Percentiles rank a stretch among this genome's conserved stretches.
phyloP scores from a whole-genome alignment of 2,888 invertebrate species.

The Osmoderma eremita region DNA sequence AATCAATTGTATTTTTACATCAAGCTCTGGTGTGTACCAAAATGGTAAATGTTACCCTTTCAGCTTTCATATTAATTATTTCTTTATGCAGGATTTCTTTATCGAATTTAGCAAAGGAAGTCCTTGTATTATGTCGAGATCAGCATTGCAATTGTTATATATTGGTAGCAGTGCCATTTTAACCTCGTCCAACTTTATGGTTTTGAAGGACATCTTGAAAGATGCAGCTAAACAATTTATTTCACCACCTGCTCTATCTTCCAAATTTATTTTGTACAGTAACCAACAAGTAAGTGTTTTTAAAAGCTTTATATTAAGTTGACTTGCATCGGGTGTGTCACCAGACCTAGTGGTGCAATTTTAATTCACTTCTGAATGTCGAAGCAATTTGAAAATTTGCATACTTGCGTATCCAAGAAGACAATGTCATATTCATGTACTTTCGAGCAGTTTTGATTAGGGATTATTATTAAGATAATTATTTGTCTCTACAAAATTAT shows the following conservation, averaged over 20 bases:
- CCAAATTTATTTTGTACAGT: constrained; percentile 74
- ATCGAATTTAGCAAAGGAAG: constrained; percentile 88
- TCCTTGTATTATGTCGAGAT: constrained; percentile 92
- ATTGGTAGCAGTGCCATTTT: constrained; percentile 65
- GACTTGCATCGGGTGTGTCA: too few species aligned
- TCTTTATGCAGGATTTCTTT: constrained; percentile 81
- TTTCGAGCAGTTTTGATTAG: too few species aligned
- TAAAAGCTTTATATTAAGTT: too few species aligned
- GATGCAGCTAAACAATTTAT: constrained; percentile 90
- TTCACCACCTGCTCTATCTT: constrained; percentile 86
- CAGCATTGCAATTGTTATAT: constrained; percentile 86
- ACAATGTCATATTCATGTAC: too few species aligned
- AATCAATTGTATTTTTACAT: constrained; percentile 81
- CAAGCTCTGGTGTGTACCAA: constrained; percentile 75
- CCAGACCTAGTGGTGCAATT: too few species aligned
- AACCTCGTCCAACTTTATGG: constrained; percentile 72
- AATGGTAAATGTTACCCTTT: background rate
- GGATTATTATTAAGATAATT: too few species aligned
- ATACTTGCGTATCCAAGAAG: too few species aligned
- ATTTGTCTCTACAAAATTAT: too few species aligned
- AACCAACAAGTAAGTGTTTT: constrained; percentile 73
- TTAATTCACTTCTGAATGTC: too few species aligned
- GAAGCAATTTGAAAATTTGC: too few species aligned
- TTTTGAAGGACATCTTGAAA: constrained; percentile 77
- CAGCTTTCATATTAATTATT: constrained; percentile 6